Conservation (phyloP, 2,888 invertebrate species). For the Alloscopus bannaensis region DNA sequence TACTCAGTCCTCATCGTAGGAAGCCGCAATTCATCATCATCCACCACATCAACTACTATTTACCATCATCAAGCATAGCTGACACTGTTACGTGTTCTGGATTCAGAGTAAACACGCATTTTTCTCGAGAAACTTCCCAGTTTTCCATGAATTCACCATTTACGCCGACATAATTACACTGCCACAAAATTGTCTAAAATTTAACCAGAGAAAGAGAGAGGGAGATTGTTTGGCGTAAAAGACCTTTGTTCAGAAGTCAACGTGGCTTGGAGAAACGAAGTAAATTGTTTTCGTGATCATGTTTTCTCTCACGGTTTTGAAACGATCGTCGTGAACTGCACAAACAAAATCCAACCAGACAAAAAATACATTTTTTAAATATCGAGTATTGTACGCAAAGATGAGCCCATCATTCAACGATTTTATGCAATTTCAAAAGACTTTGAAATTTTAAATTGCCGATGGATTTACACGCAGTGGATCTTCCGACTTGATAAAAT, state of each 20-base stretch:
- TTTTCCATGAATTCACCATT: conserved; percentile 46
- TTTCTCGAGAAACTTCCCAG: conserved; percentile 30
- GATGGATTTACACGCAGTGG: too few species aligned
- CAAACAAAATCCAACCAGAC: conserved; percentile 24
- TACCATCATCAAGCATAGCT: conserved; percentile 1
- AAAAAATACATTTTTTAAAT: not conserved
- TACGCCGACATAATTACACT: conserved; percentile 46
- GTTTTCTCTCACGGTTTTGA: conserved; percentile 57
- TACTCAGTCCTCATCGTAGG: conserved; percentile 26
- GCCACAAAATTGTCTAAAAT: conserved; percentile 46
- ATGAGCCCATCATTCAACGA: too few species aligned
- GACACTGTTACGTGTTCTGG: not conserved
- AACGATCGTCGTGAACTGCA: conserved; percentile 20
- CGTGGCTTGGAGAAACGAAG: too few species aligned
- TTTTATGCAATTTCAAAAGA: too few species aligned
- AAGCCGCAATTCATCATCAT: conserved; percentile 58
- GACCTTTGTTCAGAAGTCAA: conserved; percentile 4
- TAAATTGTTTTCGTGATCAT: conserved; percentile 56
- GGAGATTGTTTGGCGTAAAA: conserved; percentile 58
- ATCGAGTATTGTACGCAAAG: too few species aligned
- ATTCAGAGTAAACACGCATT: conserved; percentile 25
- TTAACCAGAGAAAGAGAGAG: conserved; percentile 40
- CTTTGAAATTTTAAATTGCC: too few species aligned
- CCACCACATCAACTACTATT: too few species aligned
- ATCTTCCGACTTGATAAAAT: too few species aligned